Evolutionary conservation across 2,797 vertebrate genomes (phyloP), one percentile per base, ranked within the genome.

Genomic region (Salarias fasciatus): DNA sequence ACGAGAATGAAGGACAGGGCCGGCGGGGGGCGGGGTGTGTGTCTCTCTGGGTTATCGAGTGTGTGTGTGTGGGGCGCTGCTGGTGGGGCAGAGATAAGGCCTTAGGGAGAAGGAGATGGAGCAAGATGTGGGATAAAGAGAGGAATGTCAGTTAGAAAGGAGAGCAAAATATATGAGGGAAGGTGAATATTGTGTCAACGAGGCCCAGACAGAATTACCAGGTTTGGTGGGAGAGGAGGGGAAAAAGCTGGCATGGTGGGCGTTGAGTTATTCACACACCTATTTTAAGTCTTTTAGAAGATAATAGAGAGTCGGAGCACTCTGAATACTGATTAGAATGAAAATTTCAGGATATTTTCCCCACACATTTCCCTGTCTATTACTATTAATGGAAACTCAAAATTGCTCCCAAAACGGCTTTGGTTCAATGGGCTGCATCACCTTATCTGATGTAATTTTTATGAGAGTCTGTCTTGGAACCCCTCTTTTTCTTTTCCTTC

Each of bases 361-460:
- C 42, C 57, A n/a, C 62, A 67, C 49, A 24, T 80, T 77, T 45
- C 15, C 63, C 69, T 68, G 66, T 81, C 75, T 78, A 36, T 49
- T 43, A 69, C 74, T 77, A 75, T 79, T 75, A 83, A 80, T 76
- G 62, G 63, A 76, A 82, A 77, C 56, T 70, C 47, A 50, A 69
- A 83, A 70, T 77, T 69, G 74, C 77, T 83, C 72, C 72, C 75
- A 68, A 70, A 77, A 62, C 11, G 10, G 54, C 47, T 7, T 29
- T 12, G 56, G 72, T 74, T 87, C 79, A 80, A 33, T 53, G 79
- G 36, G 62, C 71, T 61, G 66, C 71, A 75, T 80, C 83, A 79
- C 66, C 80, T 80, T 79, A 87, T 86, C 80, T 78, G 72, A 82
- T 85, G 57, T 84, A 46, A 80, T 74, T 86, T 80, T 78, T 75